Percentiles rank a stretch among this genome's conserved stretches.
phyloP scores from a whole-genome alignment of 2,113 vertebrate genomes.

The Psettodes erumei region DNA sequence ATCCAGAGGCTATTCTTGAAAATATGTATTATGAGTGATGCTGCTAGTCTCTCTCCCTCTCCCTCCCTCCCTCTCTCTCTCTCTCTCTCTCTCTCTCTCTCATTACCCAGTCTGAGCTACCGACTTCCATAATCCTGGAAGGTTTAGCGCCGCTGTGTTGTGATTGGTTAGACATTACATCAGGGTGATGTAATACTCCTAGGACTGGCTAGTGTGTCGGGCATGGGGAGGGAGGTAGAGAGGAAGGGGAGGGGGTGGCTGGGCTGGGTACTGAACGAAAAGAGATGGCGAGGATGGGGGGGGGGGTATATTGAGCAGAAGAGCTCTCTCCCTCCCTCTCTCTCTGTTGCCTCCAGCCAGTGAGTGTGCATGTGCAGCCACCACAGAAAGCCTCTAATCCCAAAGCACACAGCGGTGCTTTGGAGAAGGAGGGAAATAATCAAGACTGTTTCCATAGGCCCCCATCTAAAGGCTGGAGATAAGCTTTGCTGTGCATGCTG shows the following conservation, averaged over 20 bases:
- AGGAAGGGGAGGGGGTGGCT: constrained; percentile 53
- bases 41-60: constrained; percentile 59
- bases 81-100: constrained; percentile 73
- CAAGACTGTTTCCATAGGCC: constrained; percentile 82
- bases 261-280: constrained; percentile 55
- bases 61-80: constrained; percentile 58
- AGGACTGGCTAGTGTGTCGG: constrained; percentile 87
- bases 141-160: constrained; percentile 83
- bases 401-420: constrained; percentile 82
- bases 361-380: constrained; percentile 77
- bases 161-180: constrained; percentile 91
- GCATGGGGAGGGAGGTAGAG: constrained; percentile 72
- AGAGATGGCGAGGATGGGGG: constrained; percentile 28
- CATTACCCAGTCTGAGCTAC: constrained; percentile 87
- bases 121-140: constrained; percentile 86
- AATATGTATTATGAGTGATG: constrained; percentile 75
- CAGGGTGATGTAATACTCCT: constrained; percentile 91
- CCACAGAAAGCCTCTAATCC: constrained; percentile 82
- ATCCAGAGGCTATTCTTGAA: constrained; percentile 78
- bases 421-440: constrained; percentile 81
- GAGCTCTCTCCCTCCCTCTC: constrained; percentile 46
- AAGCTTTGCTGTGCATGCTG: constrained; percentile 79
- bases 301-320: constrained; percentile 65
- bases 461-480: constrained; percentile 80
- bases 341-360: constrained; percentile 77